These are phyloP conservation scores for Pyrrhura leucotis DNA, from an alignment of 2,797 vertebrate genomes.

Conservation along the genomic window DNA sequence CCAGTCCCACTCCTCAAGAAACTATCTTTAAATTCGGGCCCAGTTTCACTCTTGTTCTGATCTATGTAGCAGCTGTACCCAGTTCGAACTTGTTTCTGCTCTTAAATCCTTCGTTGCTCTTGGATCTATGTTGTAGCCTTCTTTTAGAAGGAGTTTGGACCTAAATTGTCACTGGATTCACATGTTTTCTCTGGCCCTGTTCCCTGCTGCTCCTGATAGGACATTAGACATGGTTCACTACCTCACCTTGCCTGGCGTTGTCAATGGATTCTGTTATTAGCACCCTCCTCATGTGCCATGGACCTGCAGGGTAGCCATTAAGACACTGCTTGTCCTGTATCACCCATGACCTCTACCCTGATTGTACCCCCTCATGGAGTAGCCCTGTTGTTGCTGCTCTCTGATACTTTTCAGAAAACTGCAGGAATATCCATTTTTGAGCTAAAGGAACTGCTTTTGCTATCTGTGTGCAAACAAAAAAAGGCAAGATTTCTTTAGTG, in stretches of 20 bases:
- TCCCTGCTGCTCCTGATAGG: background rate
- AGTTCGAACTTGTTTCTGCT: background rate
- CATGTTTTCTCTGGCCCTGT: background rate
- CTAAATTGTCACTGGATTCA: background rate
- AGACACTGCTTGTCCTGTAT: background rate
- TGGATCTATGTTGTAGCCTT: background rate
- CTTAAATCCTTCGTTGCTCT: background rate
- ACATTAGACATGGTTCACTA: fast-evolving
- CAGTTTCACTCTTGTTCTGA: background rate
- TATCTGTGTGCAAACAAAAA: background rate
- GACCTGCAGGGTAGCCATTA: no score
- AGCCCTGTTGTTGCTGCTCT: background rate
- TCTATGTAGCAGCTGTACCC: fast-evolving
- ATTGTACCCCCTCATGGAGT: background rate
- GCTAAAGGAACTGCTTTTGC: background rate
- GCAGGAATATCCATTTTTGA: background rate
- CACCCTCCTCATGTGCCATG: background rate
- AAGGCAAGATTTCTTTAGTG: background rate
- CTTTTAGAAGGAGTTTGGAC: background rate
- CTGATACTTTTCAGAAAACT: background rate
- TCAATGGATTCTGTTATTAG: background rate
- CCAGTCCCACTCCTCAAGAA: background rate
- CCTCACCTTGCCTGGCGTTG: background rate
- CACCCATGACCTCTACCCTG: background rate
- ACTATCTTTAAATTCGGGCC: fast-evolving